phyloP scores from a whole-genome alignment of 2,113 vertebrate genomes.

The Probosciger aterrimus region DNA sequence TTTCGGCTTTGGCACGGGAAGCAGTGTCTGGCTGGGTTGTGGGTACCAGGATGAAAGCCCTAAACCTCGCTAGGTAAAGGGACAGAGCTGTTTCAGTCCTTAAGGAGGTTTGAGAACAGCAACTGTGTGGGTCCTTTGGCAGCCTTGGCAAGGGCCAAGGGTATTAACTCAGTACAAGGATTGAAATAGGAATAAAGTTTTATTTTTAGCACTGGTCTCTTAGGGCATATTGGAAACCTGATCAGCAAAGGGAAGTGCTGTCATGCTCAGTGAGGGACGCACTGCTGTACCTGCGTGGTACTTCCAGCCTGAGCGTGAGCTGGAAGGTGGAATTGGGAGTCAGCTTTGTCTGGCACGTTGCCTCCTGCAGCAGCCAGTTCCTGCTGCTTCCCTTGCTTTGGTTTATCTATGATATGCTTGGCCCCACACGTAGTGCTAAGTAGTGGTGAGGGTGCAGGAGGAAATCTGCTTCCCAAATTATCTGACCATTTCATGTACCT shows the following conservation, averaged over 20 bases:
- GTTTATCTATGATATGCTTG: neutral
- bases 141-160: neutral
- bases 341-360: neutral
- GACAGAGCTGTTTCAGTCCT: accelerated
- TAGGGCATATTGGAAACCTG: conserved; percentile 18
- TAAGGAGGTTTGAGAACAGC: conserved; percentile 27
- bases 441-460: neutral
- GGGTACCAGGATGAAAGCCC: neutral
- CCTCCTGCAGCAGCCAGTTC: neutral
- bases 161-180: conserved; percentile 27
- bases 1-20: accelerated
- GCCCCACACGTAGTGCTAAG: neutral
- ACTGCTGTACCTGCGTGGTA: neutral
- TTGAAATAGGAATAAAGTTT: conserved; percentile 35
- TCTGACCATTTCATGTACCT: neutral
- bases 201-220: conserved; percentile 27
- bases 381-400: neutral
- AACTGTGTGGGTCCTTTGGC: neutral
- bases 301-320: neutral
- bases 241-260: accelerated
- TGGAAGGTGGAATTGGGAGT: neutral
- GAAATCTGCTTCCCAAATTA: neutral
- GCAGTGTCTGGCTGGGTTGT: accelerated
- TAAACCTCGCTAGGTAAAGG: neutral
- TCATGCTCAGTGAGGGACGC: neutral